phyloP scores from a whole-genome alignment of 2,797 vertebrate genomes.

The Cyclura pinguis region DNA sequence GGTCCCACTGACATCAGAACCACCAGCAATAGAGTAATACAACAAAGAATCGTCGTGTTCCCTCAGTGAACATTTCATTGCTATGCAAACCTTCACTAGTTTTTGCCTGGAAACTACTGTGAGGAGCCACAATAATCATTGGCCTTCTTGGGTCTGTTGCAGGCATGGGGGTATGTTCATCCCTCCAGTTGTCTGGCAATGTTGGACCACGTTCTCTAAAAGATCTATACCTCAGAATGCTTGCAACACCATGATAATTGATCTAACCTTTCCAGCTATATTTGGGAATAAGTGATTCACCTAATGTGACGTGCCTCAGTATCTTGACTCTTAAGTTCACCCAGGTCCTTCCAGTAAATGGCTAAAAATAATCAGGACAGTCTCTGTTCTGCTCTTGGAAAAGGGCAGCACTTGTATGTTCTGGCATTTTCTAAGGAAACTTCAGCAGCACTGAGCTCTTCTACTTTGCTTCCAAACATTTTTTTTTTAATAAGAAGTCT shows the following conservation, averaged over 20 bases:
- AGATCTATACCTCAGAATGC: rapidly evolving
- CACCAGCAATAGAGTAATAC: no score
- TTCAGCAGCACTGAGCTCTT: not conserved
- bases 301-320: conserved; percentile 43
- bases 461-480: no score
- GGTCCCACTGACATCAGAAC: no score
- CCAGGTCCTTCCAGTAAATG: conserved; percentile 25
- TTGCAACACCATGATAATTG: not conserved
- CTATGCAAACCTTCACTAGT: not conserved
- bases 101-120: not conserved
- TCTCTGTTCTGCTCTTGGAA: conserved; percentile 46
- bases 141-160: no score
- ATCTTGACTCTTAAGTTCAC: conserved; percentile 22
- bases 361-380: conserved; percentile 55
- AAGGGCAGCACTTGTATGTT: not conserved
- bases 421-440: conserved; percentile 28
- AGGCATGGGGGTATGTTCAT: no score
- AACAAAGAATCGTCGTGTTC: no score
- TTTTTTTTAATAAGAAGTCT: no score
- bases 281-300: conserved; percentile 71
- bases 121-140: not conserved
- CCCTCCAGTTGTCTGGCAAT: not conserved
- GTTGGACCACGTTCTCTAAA: not conserved
- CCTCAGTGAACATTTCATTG: no score
- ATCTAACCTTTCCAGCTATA: conserved; percentile 19